Base-by-base conservation (phyloP, 2,888 invertebrate species). In the Drosophila seclusa region DNA sequence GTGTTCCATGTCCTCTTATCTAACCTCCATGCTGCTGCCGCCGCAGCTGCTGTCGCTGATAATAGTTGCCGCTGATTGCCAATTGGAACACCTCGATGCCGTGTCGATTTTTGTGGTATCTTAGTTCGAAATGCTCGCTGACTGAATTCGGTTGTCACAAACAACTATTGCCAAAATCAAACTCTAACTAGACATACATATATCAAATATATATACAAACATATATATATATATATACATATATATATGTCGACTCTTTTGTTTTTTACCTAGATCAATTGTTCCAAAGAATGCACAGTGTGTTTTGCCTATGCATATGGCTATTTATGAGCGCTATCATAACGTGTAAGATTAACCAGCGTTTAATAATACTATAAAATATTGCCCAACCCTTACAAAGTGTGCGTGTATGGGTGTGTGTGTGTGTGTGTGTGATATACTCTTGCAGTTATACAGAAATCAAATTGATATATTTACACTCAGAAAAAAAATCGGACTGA, bases 41-140 rank as follows among this genome's bases (percentile, higher is more conserved):
- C 21, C 6, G 38, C 53, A 18, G 53, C 54, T 36, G 53, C 53
- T 53, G n/a, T 36, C 48, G 55, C 78, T 81, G 83, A 83, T 83
- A 83, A 62, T 58, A 61, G 55, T 13, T 61, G 32, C n/a, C 61
- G 62, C 66, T 74, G 85, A 87, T 84, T 89, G 87, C 60, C 82
- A 86, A 83, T 81, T 83, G 87, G 50, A 64, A 53, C 58, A 58
- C 2, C 54, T 48, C 45, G 58, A 54, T 67, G 60, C 38, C 45
- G n/a, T 48, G 53, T 72, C 62, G 52, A 64, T 70, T 40, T 48
- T 55, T 49, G n/a, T 53, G 8, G 40, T 34, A 31, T 52, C n/a
- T 64, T 76, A 87, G 83, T 89, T 50, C 53, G 45, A 60, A 59
- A 57, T 45, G 36, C 40, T 60, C 76, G 38, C 49, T 73, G 48